These are phyloP conservation scores for Dreissena polymorpha DNA, from an alignment of 1,140 invertebrate genomes.

Conservation along the genomic window DNA sequence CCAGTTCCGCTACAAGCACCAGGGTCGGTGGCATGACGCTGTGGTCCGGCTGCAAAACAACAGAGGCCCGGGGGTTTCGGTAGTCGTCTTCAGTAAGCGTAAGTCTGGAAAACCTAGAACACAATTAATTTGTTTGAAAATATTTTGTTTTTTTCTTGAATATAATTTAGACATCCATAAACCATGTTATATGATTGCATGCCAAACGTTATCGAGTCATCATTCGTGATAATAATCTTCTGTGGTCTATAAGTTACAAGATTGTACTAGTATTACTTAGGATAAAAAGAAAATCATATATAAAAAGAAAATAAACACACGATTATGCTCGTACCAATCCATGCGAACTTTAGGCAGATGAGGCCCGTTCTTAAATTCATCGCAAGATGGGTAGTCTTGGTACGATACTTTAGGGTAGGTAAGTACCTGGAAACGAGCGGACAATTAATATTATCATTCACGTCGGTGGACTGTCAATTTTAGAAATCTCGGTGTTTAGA, in stretches of 20 bases:
- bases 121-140: conserved; percentile 16
- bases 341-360: conserved; percentile 34
- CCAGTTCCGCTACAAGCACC: conserved; percentile 74
- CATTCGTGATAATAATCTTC: too few species aligned
- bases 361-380: conserved; percentile 47
- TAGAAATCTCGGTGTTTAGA: too few species aligned
- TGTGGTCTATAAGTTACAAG: too few species aligned
- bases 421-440: conserved; percentile 34
- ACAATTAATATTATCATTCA: too few species aligned
- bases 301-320: too few species aligned
- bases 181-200: too few species aligned
- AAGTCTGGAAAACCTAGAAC: conserved; percentile 58
- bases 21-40: conserved; percentile 68
- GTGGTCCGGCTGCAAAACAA: conserved; percentile 65
- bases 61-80: conserved; percentile 63
- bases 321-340: conserved; percentile 5
- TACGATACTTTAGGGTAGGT: conserved; percentile 50
- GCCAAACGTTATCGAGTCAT: too few species aligned
- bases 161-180: neutral
- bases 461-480: too few species aligned
- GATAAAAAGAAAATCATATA: too few species aligned
- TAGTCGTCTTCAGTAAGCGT: conserved; percentile 61
- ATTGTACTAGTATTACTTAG: too few species aligned
- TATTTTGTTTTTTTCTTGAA: neutral
- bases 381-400: conserved; percentile 27